Evolutionary conservation across 1,140 invertebrate species (phyloP).

Genomic region (Bombus superbus): DNA sequence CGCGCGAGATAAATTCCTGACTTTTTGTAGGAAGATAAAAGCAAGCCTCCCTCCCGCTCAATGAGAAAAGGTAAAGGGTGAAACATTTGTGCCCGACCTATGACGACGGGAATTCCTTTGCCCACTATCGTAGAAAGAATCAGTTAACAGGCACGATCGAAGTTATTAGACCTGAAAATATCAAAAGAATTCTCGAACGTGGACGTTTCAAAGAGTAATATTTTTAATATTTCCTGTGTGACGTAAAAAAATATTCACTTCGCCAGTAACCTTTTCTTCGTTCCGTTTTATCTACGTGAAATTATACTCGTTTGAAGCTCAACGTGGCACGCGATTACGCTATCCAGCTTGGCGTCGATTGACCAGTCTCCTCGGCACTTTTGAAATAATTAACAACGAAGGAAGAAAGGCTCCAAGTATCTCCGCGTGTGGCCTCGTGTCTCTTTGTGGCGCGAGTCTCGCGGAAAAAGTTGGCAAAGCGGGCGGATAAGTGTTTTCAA

Average conservation of each 20-base stretch:
- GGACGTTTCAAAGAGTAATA: conserved; percentile 41
- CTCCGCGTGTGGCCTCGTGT: not conserved
- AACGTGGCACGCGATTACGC: not conserved
- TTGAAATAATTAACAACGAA: conserved; percentile 16
- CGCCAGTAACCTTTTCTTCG: not conserved
- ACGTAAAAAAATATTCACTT: conserved; percentile 16
- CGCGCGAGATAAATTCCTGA: conserved; percentile 5
- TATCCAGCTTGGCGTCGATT: not conserved
- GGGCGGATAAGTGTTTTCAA: conserved; percentile 3
- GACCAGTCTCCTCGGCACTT: not conserved
- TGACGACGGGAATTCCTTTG: conserved; percentile 17
- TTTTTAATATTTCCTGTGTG: conserved; percentile 34
- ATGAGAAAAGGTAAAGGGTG: not conserved
- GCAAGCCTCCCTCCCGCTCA: not conserved
- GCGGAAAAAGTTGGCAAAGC: not conserved
- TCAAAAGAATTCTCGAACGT: conserved; percentile 25
- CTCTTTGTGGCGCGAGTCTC: not conserved
- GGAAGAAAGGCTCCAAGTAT: not conserved
- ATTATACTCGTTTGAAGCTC: not conserved
- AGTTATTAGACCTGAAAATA: conserved; percentile 33
- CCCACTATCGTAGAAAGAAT: conserved; percentile 41
- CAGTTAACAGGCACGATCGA: conserved; percentile 2
- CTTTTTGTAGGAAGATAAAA: conserved; percentile 26
- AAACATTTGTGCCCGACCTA: conserved; percentile 13
- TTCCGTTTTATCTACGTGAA: not conserved